Evolutionary conservation across 2,113 vertebrate genomes (phyloP), one percentile per base, ranked within the genome.

Genomic region (Gallinago undulata): DNA sequence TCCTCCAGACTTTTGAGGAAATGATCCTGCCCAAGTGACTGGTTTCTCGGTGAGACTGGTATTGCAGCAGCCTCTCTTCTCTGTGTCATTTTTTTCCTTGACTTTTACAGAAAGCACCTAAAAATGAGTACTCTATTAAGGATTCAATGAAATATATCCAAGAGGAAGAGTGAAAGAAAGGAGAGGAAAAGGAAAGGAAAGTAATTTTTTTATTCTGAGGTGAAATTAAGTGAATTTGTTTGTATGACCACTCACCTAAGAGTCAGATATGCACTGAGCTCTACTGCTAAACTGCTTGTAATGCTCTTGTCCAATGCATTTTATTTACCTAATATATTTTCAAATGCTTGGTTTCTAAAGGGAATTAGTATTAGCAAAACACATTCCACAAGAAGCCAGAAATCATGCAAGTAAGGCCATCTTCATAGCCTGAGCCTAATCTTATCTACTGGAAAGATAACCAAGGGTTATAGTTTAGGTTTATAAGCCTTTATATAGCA

Each of bases 371-470:
- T 84, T 79, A 94, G 68, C 39, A 96, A 93, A 97, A 93, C 84
- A 92, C 79, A 89, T 92, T 91, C 78, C 30, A 67, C 62, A 95
- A 96, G 57, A 92, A 84, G 78, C 31, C 74, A 92, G 77, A 79
- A 94, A 83, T 96, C 89, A 86, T 4, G 4, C 74, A 94, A 84
- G 67, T 92, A 96, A 96, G 89, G 60, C 68, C 95, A 89, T 85
- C 94, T 72, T 83, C 89, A 37, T 91, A 96, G n/a, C 13, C 79
- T 57, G 50, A 87, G 39, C 70, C 84, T 97, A 96, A 96, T 94
- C 91, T 97, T 95, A 98, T 94, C 93, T 93, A 93, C 89, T 85
- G 84, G 85, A 87, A 96, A 97, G 97, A 94, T 91, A 96, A 89
- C 63, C 80, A 91, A 79, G 89, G 92, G 66, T 97, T 94, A 85